Percentiles rank a stretch among this genome's conserved stretches.
Evolutionary conservation across 2,888 invertebrate genomes (phyloP).

Genomic region (Catocala sponsa): DNA sequence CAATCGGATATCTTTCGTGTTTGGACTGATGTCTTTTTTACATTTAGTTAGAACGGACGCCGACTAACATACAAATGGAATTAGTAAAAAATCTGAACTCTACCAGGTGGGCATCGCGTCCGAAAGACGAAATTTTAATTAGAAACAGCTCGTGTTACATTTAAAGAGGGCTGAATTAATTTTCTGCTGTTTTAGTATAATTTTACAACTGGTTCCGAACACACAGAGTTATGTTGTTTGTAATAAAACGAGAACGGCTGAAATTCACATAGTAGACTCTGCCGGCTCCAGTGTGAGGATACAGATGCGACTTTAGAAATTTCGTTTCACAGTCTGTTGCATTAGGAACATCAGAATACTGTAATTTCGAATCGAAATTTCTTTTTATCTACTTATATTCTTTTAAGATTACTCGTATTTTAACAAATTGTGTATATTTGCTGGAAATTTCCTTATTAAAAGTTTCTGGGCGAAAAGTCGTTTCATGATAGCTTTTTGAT

Average conservation of each 20-base stretch:
- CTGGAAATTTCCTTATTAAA: constrained; percentile 7
- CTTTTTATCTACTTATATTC: background rate
- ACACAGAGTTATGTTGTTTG: constrained; percentile 21
- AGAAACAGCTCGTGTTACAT: constrained; percentile 43
- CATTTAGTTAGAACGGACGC: constrained; percentile 21
- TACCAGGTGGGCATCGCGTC: constrained; percentile 35
- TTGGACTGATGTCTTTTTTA: constrained; percentile 25
- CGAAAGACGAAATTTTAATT: constrained; percentile 49
- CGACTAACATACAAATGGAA: constrained; percentile 31
- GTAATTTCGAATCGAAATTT: constrained; percentile 8
- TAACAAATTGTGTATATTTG: too few relatives aligned
- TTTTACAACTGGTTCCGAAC: constrained; percentile 30
- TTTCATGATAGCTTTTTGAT: constrained; percentile 8
- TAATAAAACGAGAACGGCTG: constrained; percentile 22
- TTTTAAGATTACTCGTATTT: too few relatives aligned
- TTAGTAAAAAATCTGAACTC: constrained; percentile 26
- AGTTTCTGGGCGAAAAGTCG: constrained; percentile 6
- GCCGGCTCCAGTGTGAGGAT: constrained; percentile 9
- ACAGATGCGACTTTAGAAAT: constrained; percentile 2
- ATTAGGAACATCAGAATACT: background rate
- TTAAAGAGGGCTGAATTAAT: constrained; percentile 38
- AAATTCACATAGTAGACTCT: constrained; percentile 20
- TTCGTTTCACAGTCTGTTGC: constrained; percentile 6
- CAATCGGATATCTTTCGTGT: constrained; percentile 48
- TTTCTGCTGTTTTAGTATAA: constrained; percentile 47